Base-by-base conservation (phyloP, 2,888 invertebrate genomes). In the Lithodes maja region DNA sequence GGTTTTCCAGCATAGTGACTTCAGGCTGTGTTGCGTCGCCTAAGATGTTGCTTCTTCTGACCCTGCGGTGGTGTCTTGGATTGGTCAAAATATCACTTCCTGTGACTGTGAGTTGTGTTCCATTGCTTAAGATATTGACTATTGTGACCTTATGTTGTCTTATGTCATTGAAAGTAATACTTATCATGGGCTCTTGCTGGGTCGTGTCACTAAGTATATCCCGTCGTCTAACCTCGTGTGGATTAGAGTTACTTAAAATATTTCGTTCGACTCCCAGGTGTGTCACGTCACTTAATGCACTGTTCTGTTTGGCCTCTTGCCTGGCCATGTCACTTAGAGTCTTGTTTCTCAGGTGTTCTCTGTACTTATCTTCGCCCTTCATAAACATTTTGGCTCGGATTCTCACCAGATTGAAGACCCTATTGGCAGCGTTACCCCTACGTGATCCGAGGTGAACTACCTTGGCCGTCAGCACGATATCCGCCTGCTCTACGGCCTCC, bases 391-490 rank as follows among this genome's bases (percentile, higher is more conserved):
- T 87, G 54, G 79, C 83, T 55, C 79, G 69, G 15, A 87, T 53
- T 17, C 12, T 54, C 33, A 80, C 79, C 50, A 86, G 33, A 50
- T 81, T 77, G 53, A 75, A 86, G 2, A 75, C 79, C 15, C 55
- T 71, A 50, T 87, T 71, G 33, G n/a, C 12, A 2, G 71, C 79
- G 54, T 87, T 78, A 71, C 87, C 87, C 2, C 79, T 33, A 3
- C 50, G n/a, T 71, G 79, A 53, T 55, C 83, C 87, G 12, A 87
- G 71, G 17, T 87, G 69, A 12, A 74, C 68, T 53, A 87, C 83
- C 69, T 87, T 87, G 55, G 83, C 87, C 55, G 71, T 79, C n/a
- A 87, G 83, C 54, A 87, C 87, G 69, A 87, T 12, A 52, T 83
- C 71, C n/a, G 87, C 68, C 50, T 87, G 61, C 71, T 71, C n/a